Evolutionary conservation across 2,113 vertebrate genomes (phyloP).

Genomic region (Rostratula benghalensis): DNA sequence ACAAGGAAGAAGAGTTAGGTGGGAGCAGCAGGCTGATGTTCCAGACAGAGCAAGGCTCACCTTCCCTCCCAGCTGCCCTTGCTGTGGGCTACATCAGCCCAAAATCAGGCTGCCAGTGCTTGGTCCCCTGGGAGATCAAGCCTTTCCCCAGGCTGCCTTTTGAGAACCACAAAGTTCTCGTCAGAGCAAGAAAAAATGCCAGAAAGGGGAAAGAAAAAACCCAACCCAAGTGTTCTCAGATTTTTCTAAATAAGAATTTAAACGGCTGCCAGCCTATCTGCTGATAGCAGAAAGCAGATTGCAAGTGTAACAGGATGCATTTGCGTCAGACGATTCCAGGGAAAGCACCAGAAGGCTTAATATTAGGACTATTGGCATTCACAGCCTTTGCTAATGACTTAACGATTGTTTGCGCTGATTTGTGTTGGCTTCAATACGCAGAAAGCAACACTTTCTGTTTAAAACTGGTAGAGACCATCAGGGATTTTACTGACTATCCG

Average conservation of each 20-base stretch:
- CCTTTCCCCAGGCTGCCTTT: neutral
- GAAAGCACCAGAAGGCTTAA: slow-evolving; percentile 70
- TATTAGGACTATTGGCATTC: slow-evolving; percentile 47
- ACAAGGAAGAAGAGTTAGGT: neutral
- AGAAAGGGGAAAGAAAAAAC: neutral
- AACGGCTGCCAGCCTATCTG: slow-evolving; percentile 63
- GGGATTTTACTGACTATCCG: slow-evolving; percentile 7
- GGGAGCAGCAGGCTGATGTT: neutral
- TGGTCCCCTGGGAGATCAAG: neutral
- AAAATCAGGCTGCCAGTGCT: neutral
- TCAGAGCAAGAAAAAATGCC: neutral
- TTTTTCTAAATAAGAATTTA: slow-evolving; percentile 65
- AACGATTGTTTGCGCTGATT: slow-evolving; percentile 68
- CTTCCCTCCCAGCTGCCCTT: neutral
- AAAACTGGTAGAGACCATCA: slow-evolving; percentile 17
- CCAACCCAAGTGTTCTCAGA: neutral
- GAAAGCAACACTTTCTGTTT: slow-evolving; percentile 38
- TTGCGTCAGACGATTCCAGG: slow-evolving; percentile 62
- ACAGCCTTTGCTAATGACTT: slow-evolving; percentile 71
- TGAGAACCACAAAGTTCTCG: neutral
- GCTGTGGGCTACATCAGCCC: neutral
- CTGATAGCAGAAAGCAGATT: slow-evolving; percentile 74
- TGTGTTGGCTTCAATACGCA: slow-evolving; percentile 48
- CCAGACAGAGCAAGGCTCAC: neutral
- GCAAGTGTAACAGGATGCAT: slow-evolving; percentile 65